Conservation (phyloP, 35 echinoderm and acorn worm genomes). For the Apostichopus parvimensis region DNA sequence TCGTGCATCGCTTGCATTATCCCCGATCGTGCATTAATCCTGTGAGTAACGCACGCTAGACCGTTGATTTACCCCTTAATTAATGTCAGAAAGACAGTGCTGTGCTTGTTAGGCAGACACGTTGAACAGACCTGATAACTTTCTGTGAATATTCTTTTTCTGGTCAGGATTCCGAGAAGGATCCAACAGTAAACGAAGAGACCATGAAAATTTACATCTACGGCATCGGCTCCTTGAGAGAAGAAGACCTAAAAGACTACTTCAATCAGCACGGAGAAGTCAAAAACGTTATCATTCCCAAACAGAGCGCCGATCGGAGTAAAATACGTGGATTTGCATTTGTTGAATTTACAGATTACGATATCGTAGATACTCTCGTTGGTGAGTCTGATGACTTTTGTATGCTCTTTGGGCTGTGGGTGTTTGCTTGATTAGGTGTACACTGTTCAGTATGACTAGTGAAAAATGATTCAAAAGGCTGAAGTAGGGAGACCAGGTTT, state of each 20-base stretch:
- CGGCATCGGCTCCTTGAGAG: slow-evolving; percentile 9
- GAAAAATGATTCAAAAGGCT: no score
- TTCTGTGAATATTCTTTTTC: background rate
- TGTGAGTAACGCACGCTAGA: no score
- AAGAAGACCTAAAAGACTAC: background rate
- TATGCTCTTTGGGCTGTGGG: no score
- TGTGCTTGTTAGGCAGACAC: background rate
- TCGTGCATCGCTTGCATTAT: no score
- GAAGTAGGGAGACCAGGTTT: no score
- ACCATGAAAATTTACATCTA: slow-evolving; percentile 33
- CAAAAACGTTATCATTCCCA: slow-evolving; percentile 27
- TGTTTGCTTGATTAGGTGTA: no score
- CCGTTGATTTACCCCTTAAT: no score
- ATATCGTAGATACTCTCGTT: slow-evolving; percentile 31
- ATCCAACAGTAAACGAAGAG: slow-evolving; percentile 14
- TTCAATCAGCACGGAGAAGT: slow-evolving; percentile 4
- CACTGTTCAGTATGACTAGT: no score
- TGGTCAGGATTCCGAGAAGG: slow-evolving; percentile 3
- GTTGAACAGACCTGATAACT: background rate
- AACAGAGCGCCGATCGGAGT: background rate
- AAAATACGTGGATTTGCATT: slow-evolving; percentile 37
- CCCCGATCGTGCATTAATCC: no score
- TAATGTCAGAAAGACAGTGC: no score
- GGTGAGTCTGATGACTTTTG: background rate
- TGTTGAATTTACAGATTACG: slow-evolving; percentile 7